Evolutionary conservation across 2,888 invertebrate genomes (phyloP).

Genomic region (Ptychoptera contaminata): DNA sequence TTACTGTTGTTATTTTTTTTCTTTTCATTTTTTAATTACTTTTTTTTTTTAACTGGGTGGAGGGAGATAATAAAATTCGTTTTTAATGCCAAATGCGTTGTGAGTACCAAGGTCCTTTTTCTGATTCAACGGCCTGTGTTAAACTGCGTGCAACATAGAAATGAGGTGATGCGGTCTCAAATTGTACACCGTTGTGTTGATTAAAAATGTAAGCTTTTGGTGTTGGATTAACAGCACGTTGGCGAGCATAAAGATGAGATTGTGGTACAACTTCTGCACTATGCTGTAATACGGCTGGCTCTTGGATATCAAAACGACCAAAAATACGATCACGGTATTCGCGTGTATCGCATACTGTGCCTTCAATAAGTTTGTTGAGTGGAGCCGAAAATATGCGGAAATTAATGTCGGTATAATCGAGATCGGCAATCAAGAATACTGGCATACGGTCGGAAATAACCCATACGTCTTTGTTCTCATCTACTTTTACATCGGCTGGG

Average conservation of each 20-base stretch:
- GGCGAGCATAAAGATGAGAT: slow-evolving; percentile 11
- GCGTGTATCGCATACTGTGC: slow-evolving; percentile 54
- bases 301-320: slow-evolving; percentile 19
- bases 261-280: not conserved
- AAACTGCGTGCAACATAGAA: too few species aligned
- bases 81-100: too few species aligned
- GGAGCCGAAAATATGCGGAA: slow-evolving; percentile 61
- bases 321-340: slow-evolving; percentile 20
- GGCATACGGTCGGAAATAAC: slow-evolving; percentile 73
- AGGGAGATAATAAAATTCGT: too few species aligned
- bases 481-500: slow-evolving; percentile 65
- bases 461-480: slow-evolving; percentile 55
- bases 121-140: not conserved
- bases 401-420: slow-evolving; percentile 62
- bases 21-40: too few species aligned
- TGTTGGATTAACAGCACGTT: slow-evolving; percentile 13
- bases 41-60: too few species aligned
- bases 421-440: slow-evolving; percentile 48
- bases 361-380: slow-evolving; percentile 44
- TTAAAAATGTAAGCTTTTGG: slow-evolving; percentile 29
- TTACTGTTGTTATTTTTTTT: too few species aligned
- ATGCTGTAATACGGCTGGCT: too few species aligned
- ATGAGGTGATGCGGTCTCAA: slow-evolving; percentile 16
- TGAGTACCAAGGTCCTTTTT: not conserved
- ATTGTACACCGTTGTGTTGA: slow-evolving; percentile 28